Percentiles rank a stretch among this genome's conserved stretches.
Evolutionary conservation across 1,140 invertebrate genomes (phyloP).

Genomic region (Caerostris extrusa): DNA sequence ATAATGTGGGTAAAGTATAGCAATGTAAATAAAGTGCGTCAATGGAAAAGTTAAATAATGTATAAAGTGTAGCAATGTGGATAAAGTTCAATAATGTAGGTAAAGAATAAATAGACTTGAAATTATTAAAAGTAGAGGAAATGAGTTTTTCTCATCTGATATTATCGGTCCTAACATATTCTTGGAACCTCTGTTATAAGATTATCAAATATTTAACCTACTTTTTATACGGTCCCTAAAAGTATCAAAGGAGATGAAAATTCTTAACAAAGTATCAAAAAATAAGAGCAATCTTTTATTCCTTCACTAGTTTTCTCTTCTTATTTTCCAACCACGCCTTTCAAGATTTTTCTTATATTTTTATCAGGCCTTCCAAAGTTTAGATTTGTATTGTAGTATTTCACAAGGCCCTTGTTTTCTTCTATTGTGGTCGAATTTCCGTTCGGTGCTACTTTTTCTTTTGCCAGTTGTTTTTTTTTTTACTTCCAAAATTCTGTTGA

Average conservation of each 20-base stretch:
- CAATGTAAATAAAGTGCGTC: too few species aligned
- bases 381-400: conserved; percentile 25
- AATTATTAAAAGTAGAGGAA: too few species aligned
- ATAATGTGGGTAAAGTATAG: too few species aligned
- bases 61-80: too few species aligned
- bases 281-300: background rate
- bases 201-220: background rate
- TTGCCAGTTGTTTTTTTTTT: background rate
- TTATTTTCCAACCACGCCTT: conserved; percentile 19
- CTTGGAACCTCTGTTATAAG: background rate
- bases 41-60: too few species aligned
- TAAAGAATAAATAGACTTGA: too few species aligned
- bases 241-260: background rate
- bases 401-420: conserved; percentile 20
- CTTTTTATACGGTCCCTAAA: background rate
- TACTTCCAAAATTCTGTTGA: background rate
- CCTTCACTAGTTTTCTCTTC: background rate
- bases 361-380: conserved; percentile 5
- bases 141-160: too few species aligned
- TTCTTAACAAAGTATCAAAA: background rate
- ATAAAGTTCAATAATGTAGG: too few species aligned
- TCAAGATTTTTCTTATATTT: background rate
- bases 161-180: too few species aligned
- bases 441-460: background rate
- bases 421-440: background rate